Percentiles rank a stretch among this genome's conserved stretches.
These are phyloP conservation scores for Camponotus fellah DNA, from an alignment of 2,888 invertebrate species.

Conservation along the genomic window DNA sequence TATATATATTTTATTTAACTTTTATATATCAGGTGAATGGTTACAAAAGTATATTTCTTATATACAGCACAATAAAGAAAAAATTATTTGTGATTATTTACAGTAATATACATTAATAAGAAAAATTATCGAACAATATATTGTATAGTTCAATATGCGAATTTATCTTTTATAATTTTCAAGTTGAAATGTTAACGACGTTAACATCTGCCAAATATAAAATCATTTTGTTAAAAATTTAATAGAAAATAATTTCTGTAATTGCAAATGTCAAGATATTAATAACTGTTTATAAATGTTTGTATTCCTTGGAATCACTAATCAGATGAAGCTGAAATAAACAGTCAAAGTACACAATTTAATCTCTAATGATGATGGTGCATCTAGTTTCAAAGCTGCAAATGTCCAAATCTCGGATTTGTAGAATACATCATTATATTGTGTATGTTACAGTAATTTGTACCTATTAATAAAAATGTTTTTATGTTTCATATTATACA, in stretches of 20 bases:
- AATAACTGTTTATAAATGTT: slow-evolving; percentile 16
- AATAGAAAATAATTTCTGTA: slow-evolving; percentile 20
- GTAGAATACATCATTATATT: slow-evolving; percentile 32
- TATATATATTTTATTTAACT: background rate
- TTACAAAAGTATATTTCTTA: slow-evolving; percentile 5
- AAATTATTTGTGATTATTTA: slow-evolving; percentile 25
- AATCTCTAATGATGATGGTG: background rate
- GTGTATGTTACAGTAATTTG: slow-evolving; percentile 49
- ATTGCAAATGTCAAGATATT: background rate
- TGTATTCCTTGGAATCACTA: background rate
- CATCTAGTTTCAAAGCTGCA: slow-evolving; percentile 15
- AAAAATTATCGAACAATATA: background rate
- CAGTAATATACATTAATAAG: background rate
- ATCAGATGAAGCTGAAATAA: background rate
- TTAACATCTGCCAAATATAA: slow-evolving; percentile 51
- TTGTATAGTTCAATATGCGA: slow-evolving; percentile 1
- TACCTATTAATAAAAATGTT: slow-evolving; percentile 58
- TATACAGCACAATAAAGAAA: background rate
- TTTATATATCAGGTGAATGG: background rate
- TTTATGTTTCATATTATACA: slow-evolving; percentile 55
- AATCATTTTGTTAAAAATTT: slow-evolving; percentile 42
- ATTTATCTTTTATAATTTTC: slow-evolving; percentile 21
- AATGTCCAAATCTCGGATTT: background rate
- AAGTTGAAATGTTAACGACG: slow-evolving; percentile 1
- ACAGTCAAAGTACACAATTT: background rate